Base-by-base conservation (phyloP, 2,797 vertebrate genomes). In the Chaetodon trifasciatus region DNA sequence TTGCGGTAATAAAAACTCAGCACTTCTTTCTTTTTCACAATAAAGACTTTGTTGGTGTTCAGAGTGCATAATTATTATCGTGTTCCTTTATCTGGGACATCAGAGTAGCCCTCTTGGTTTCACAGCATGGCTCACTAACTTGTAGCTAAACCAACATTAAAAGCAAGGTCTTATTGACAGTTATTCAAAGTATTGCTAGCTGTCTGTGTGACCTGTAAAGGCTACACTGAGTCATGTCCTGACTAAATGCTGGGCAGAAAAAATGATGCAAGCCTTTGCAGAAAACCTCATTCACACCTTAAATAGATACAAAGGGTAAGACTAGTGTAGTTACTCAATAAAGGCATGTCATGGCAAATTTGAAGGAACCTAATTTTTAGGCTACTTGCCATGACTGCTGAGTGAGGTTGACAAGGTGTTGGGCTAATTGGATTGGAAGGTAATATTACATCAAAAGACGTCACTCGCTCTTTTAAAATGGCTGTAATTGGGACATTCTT, bases 371-470 rank as follows among this genome's bases (percentile, higher is more conserved):
- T 49, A 68, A 82, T 65, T 63, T 70, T 74, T 74, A 70, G 82
- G 61, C 67, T 84, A 60, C 61, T 74, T 77, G 72, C 49, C 82
- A 64, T 89, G 81, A 89, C 68, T 65, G 76, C 85, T 89, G 84
- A 94, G 90, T 73, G 57, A 89, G 86, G 83, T 83, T 95, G 96
- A 96, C 96, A 95, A 91, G 28, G 94, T 89, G 90, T 88, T 91
- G 87, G 78, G 80, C 94, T 96, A 97, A 97, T 96, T 94, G 95
- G 94, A 93, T 94, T 88, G 91, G 95, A 95, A 93, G 92, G 94
- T 23, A 94, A 95, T 95, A 93, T 95, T 90, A 97, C 95, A 96
- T 97, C 96, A 97, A 97, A 97, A 95, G 96, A 84, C 91, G 94
- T 97, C 96, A 96, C 92, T 70, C 71, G 89, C 91, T 88, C 85